Evolutionary conservation across 2,113 vertebrate species (phyloP).

Genomic region (Gila orcuttii): DNA sequence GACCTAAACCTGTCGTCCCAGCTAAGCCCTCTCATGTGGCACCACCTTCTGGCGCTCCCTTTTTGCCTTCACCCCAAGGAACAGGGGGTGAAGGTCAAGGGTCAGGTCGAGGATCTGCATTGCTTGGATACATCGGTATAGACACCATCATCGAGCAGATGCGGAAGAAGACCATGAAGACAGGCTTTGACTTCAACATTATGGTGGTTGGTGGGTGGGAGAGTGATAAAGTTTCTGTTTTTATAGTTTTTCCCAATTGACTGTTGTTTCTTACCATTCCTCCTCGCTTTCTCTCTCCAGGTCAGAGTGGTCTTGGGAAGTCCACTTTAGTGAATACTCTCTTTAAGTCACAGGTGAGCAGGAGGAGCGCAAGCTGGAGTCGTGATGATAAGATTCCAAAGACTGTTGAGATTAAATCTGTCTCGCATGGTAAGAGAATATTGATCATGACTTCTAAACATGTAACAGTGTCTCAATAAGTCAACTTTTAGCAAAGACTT

Average conservation of each 20-base stretch:
- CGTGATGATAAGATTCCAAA: slow-evolving; percentile 96
- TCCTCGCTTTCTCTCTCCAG: slow-evolving; percentile 65
- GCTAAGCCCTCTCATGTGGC: slow-evolving; percentile 90
- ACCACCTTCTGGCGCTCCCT: slow-evolving; percentile 63
- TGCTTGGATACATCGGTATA: slow-evolving; percentile 94
- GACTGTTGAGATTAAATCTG: slow-evolving; percentile 93
- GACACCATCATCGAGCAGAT: slow-evolving; percentile 98
- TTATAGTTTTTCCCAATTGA: no score
- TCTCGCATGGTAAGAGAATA: slow-evolving; percentile 87
- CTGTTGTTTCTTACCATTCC: neutral
- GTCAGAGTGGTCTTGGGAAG: slow-evolving; percentile 93
- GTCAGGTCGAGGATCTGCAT: slow-evolving; percentile 73
- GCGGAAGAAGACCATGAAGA: slow-evolving; percentile 99
- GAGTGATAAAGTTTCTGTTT: no score
- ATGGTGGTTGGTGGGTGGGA: slow-evolving; percentile 91
- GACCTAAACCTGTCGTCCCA: slow-evolving; percentile 89
- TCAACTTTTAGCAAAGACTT: neutral
- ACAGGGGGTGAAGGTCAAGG: slow-evolving; percentile 58
- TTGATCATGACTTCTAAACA: neutral
- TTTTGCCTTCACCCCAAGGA: slow-evolving; percentile 66
- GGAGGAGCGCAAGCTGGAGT: slow-evolving; percentile 88
- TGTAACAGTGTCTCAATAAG: neutral
- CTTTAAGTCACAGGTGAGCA: slow-evolving; percentile 97
- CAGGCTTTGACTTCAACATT: slow-evolving; percentile 98
- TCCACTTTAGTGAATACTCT: slow-evolving; percentile 93